Evolutionary conservation across 2,797 vertebrate species (phyloP).

Genomic region (Epinephelus malabaricus): DNA sequence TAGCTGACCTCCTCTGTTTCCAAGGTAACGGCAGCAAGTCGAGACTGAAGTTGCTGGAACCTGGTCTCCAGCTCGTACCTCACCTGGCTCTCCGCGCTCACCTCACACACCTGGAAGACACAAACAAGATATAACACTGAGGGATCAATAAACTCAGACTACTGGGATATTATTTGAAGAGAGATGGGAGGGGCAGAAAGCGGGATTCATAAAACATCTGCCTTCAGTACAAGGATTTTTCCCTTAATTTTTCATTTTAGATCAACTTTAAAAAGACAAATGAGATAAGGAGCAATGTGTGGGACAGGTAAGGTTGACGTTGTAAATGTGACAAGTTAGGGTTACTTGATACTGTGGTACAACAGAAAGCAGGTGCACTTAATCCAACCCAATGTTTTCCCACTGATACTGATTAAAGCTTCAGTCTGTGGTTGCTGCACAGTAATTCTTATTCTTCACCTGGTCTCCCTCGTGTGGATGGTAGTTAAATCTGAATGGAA

Average conservation of each 20-base stretch:
- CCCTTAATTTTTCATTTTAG: too few relatives aligned
- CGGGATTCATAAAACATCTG: background rate
- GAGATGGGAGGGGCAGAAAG: background rate
- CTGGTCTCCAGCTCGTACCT: constrained; percentile 91
- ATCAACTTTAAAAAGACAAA: too few relatives aligned
- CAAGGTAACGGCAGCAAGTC: constrained; percentile 88
- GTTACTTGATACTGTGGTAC: too few relatives aligned
- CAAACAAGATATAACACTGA: constrained; percentile 2
- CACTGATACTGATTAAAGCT: background rate
- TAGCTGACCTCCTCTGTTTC: constrained; percentile 91
- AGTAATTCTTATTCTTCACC: constrained; percentile 73
- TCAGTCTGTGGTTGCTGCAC: background rate
- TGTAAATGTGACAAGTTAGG: too few relatives aligned
- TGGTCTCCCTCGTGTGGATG: constrained; percentile 93
- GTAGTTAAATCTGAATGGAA: constrained; percentile 90
- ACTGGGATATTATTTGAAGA: background rate
- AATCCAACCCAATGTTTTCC: background rate
- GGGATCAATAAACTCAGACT: background rate
- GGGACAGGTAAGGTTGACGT: too few relatives aligned
- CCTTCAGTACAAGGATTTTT: too few relatives aligned
- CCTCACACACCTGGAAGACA: constrained; percentile 88
- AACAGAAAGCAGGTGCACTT: background rate
- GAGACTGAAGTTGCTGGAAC: constrained; percentile 91
- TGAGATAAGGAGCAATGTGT: too few relatives aligned
- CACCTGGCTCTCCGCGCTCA: constrained; percentile 90